Evolutionary conservation across 2,888 invertebrate genomes (phyloP).

Genomic region (Aphodius sticticus): DNA sequence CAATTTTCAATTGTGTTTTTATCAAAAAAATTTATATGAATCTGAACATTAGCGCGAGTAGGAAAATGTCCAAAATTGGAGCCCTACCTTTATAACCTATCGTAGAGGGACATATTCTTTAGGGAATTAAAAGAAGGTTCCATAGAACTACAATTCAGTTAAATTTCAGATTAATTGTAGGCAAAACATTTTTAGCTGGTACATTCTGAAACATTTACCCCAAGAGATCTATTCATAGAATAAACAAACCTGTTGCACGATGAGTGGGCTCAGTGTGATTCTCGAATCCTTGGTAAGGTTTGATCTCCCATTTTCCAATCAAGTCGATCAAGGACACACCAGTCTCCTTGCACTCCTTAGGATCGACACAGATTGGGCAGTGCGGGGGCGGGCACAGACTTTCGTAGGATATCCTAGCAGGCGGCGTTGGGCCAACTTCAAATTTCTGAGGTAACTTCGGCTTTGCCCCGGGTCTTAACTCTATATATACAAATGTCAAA

Average conservation of each 20-base stretch:
- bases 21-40: too few relatives aligned
- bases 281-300: constrained; percentile 65
- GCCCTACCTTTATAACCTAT: too few relatives aligned
- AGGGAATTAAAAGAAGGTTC: not conserved
- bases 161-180: too few relatives aligned
- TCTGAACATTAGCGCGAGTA: too few relatives aligned
- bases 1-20: too few relatives aligned
- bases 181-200: too few relatives aligned
- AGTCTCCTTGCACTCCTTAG: constrained; percentile 66
- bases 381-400: constrained; percentile 69
- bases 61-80: too few relatives aligned
- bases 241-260: constrained; percentile 10
- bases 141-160: not conserved
- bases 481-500: not conserved
- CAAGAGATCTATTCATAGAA: not conserved
- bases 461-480: constrained; percentile 13
- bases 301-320: constrained; percentile 63
- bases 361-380: constrained; percentile 70
- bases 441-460: not conserved
- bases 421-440: constrained; percentile 68
- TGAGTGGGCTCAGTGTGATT: constrained; percentile 13
- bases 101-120: too few relatives aligned
- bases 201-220: too few relatives aligned
- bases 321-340: constrained; percentile 67
- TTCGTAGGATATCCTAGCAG: constrained; percentile 65